phyloP scores from a whole-genome alignment of 2,113 vertebrate genomes.

The Carassius carassius region DNA sequence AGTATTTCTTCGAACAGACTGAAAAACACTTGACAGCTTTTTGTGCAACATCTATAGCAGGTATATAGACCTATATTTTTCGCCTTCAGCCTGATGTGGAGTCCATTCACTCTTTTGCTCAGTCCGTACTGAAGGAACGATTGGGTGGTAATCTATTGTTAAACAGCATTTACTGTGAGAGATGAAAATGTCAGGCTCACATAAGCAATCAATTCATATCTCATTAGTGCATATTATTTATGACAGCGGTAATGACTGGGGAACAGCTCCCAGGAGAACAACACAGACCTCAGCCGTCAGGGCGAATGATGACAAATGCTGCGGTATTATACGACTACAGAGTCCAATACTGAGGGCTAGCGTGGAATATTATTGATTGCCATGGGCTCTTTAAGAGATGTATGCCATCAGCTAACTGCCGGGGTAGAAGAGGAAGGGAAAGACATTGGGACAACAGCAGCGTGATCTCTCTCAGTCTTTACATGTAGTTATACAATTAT shows the following conservation, averaged over 20 bases:
- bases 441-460: neutral
- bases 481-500: neutral
- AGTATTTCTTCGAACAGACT: neutral
- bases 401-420: constrained; percentile 7
- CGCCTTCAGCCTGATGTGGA: neutral
- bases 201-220: constrained; percentile 87
- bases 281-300: constrained; percentile 80
- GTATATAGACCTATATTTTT: neutral
- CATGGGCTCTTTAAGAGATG: constrained; percentile 24
- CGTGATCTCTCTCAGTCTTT: neutral
- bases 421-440: neutral
- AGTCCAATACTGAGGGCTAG: constrained; percentile 68
- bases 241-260: constrained; percentile 79
- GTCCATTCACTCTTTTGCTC: neutral
- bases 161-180: constrained; percentile 86
- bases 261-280: constrained; percentile 73
- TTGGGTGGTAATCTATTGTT: constrained; percentile 81
- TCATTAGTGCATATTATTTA: constrained; percentile 89
- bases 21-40: neutral
- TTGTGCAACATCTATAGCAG: neutral
- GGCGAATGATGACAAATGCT: constrained; percentile 86
- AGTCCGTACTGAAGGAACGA: constrained; percentile 74
- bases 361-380: constrained; percentile 79
- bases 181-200: constrained; percentile 82
- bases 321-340: constrained; percentile 84